Base-by-base conservation (phyloP, 1,140 invertebrate species). In the Aphelenchoides avenae region DNA sequence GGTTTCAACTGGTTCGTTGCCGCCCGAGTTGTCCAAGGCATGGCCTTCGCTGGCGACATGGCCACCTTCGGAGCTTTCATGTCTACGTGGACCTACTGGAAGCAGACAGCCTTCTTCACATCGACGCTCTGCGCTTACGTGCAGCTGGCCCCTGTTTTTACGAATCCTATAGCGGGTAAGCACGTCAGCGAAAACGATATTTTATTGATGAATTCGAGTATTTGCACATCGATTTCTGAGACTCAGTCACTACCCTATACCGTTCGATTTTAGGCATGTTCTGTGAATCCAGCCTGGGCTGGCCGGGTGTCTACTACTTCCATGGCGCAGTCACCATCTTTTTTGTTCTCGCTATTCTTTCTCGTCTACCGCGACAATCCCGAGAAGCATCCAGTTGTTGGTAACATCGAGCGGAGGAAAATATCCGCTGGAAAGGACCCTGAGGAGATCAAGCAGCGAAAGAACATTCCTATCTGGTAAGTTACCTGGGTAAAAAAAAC, bases 291-390 rank as follows among this genome's bases (percentile, higher is more conserved):
- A 53, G 46, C 9, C 18, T 49, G 22, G 57, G 62, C 22, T 65
- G 62, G 62, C 62, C 62, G 13, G 62, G 61, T n/a, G 63, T 65
- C 13, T 65, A 65, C 31, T 65, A 65, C 33, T 54, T 66, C 37
- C 63, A 66, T 24, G 63, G 53, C 6, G 11, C 31, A 20, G 15
- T 61, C n/a, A 31, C 62, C 30, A 26, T 43, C 7, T n/a, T 20
- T 65, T 31, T 26, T 65, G 7, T 66, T 65, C 36, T 22, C 20
- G 3, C 13, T 41, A 13, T 65, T 65, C 34, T 64, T 68, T 36
- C 43, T 59, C 27, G 40, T 22, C 33, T 65, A 65, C 44, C 55
- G 62, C 18, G 66, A 65, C 27, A 27, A 51, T 39, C 62, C 62
- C 9, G 53, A 61, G 29, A 62, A 62, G 24, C 59, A 61, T 37